Percentiles rank a stretch among this genome's conserved stretches.
These are phyloP conservation scores for Pemphigus obesinymphae DNA, from an alignment of 1,140 invertebrate species.

Conservation along the genomic window DNA sequence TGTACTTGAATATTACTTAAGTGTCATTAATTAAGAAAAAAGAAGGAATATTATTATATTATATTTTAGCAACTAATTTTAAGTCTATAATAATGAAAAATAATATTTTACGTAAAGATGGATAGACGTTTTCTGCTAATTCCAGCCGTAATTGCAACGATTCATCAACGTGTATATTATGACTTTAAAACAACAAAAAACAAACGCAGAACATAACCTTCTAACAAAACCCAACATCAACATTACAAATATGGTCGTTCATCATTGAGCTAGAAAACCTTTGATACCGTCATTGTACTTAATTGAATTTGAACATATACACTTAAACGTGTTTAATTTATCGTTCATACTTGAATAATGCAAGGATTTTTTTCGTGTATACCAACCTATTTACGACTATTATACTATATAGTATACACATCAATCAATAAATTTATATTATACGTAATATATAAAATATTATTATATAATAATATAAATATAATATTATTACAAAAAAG, in stretches of 20 bases:
- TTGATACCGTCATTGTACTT: constrained; percentile 20
- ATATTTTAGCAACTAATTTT: too few species aligned
- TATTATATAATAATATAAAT: neutral
- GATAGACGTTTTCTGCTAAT: neutral
- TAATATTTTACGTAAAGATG: too few species aligned
- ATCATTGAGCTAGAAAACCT: constrained; percentile 21
- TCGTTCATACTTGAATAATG: neutral
- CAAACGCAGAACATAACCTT: constrained; percentile 21
- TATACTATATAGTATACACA: neutral
- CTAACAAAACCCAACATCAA: neutral
- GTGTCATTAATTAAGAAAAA: too few species aligned
- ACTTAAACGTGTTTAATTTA: constrained; percentile 22
- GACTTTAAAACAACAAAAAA: constrained; percentile 1
- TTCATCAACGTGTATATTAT: neutral
- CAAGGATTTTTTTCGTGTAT: constrained; percentile 13
- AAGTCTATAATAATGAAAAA: too few species aligned
- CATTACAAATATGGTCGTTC: constrained; percentile 35
- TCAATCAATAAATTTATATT: constrained; percentile 1
- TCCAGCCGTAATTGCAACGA: constrained; percentile 14
- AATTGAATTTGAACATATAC: neutral
- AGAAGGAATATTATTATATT: neutral
- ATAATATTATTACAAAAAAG: neutral
- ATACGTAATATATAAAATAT: neutral
- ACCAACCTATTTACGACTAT: neutral
- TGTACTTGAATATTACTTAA: too few species aligned